Percentiles rank a stretch among this genome's conserved stretches.
Conservation (phyloP, 1,140 invertebrate genomes). For the Drosophila gunungcola region DNA sequence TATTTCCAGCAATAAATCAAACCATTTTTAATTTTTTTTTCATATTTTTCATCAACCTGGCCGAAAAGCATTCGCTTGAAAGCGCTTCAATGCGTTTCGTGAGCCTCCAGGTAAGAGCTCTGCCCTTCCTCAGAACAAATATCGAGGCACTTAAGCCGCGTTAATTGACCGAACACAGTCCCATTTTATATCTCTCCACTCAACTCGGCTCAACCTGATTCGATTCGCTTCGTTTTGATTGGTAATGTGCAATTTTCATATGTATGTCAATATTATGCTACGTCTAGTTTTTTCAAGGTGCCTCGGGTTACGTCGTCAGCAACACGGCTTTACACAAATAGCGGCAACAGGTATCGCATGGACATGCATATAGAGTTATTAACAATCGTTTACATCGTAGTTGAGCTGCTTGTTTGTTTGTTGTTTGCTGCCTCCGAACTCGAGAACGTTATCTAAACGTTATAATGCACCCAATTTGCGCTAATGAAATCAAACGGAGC, state of each 20-base stretch:
- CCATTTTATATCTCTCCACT: constrained; percentile 17
- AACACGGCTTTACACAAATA: constrained; percentile 23
- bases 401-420: constrained; percentile 36
- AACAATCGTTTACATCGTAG: constrained; percentile 56
- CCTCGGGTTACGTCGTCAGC: constrained; percentile 49
- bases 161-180: constrained; percentile 39
- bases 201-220: constrained; percentile 8
- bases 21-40: neutral
- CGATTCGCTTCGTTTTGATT: constrained; percentile 42
- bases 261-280: constrained; percentile 75
- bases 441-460: constrained; percentile 47
- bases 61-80: neutral
- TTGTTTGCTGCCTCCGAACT: constrained; percentile 33
- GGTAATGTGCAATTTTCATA: constrained; percentile 63
- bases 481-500: constrained; percentile 70
- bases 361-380: constrained; percentile 61
- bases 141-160: constrained; percentile 28
- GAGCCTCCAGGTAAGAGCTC: neutral
- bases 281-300: constrained; percentile 69
- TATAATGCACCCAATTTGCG: constrained; percentile 66
- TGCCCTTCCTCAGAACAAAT: constrained; percentile 9
- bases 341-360: constrained; percentile 17
- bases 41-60: too few relatives aligned
- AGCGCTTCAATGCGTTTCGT: neutral
- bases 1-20: neutral